Evolutionary conservation across 2,888 invertebrate genomes (phyloP).

Genomic region (Mamestra brassicae): DNA sequence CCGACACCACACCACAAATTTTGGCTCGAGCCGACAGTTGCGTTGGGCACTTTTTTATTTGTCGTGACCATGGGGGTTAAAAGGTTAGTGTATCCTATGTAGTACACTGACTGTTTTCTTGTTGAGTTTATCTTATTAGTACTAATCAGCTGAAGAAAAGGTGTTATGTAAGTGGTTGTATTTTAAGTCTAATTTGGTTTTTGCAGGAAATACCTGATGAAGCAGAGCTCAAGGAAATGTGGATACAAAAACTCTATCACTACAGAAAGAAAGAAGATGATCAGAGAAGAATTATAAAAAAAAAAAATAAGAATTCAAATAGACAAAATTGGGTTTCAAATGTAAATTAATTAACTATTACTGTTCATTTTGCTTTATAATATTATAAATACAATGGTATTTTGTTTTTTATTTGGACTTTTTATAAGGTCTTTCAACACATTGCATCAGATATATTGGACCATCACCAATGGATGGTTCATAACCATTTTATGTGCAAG

Average conservation of each 20-base stretch:
- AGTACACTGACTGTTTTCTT: too few species aligned
- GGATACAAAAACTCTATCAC: conserved; percentile 93
- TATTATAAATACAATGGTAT: conserved; percentile 43
- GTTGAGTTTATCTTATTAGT: neutral
- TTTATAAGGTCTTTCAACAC: neutral
- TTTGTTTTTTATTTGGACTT: conserved; percentile 13
- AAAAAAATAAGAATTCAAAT: neutral
- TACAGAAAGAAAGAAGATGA: conserved; percentile 92
- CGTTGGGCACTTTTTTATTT: too few species aligned
- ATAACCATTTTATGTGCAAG: neutral
- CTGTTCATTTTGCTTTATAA: conserved; percentile 63
- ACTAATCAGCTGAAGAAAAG: neutral
- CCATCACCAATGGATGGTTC: too few species aligned
- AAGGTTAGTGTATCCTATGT: too few species aligned
- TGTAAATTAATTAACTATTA: conserved; percentile 37
- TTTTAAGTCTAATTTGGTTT: neutral
- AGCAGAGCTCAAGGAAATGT: conserved; percentile 93
- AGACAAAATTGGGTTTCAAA: neutral
- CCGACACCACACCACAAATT: too few species aligned
- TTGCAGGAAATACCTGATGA: conserved; percentile 92
- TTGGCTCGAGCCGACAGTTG: too few species aligned
- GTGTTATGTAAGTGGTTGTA: neutral
- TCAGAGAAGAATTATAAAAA: conserved; percentile 85
- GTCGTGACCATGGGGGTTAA: too few species aligned
- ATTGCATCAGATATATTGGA: conserved; percentile 32